Base-by-base conservation (phyloP, 2,113 vertebrate genomes). In the Marmota monax region DNA sequence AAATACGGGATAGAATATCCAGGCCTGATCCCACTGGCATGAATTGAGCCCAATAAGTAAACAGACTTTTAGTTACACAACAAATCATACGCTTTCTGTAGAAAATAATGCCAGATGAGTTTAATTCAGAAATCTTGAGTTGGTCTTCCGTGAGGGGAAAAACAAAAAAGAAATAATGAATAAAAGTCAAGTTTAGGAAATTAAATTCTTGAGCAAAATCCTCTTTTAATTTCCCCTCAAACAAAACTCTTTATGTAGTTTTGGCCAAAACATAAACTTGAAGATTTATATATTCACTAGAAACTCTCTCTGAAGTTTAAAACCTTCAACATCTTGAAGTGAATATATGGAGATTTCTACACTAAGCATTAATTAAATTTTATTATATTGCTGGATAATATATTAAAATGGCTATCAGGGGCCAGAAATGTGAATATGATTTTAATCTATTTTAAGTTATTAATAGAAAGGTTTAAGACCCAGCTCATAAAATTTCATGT, bases 131-230 rank as follows among this genome's bases (percentile, higher is more conserved):
- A 89, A 93, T 92, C 74, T 72, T 91, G 29, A 70, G 69, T 51
- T 95, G 58, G 45, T 37, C 27, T 93, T 92, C 58, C 84, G 23
- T 86, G 58, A 76, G 29, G 1, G 37, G 61, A 56, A 56, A 58
- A 58, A 58, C 5, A 58, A 58, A 58, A 58, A 58, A 58, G 56
- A 88, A 72, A 10, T 22, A 74, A 70, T 18, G 20, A 88, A 95
- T 88, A 67, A 90, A 91, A 96, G 23, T 96, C 67, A 93, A 34
- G 86, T 91, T 87, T 65, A 88, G 95, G 94, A 97, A 97, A 95
- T 97, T 90, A 90, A 95, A 95, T 92, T 97, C 92, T 90, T 96
- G 12, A 74, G 48, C 72, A 84, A 94, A 96, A 97, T 84, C 85
- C 61, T 89, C 39, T 16, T 96, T 97, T 89, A 96, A 97, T 92